Base-by-base conservation (phyloP, 2,113 vertebrate genomes). In the Hyperoodon ampullatus region DNA sequence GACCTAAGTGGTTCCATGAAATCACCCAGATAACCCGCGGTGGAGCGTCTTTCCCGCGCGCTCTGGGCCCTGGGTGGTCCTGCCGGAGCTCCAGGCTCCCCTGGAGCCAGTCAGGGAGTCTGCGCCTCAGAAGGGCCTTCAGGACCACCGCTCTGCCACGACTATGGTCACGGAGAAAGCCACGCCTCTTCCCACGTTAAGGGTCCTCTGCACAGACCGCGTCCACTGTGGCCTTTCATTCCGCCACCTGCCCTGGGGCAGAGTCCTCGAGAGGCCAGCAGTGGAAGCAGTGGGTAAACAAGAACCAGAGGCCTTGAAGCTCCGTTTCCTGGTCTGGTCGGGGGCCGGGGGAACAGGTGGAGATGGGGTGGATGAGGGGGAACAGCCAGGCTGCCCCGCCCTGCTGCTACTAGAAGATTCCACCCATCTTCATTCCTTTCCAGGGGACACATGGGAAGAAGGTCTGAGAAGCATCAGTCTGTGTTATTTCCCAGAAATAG, bases 1-100 rank as follows among this genome's bases (percentile, higher is more conserved):
- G 42, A 70, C n/a, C 9, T 5, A 8, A 23, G 58, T 0, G 44
- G 30, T 3, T 19, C 86, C 8, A 0, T 35, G 70, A 55, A 28
- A 1, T 58, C 14, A 5, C 42, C 8, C 39, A 33, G 5, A 6
- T 0, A 24, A 8, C 23, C 53, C 1, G 3, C 1, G 7, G n/a
- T 2, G 39, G 55, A 68, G 83, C 2, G 68, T 13, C 75, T 39
- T 24, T 11, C 35, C 61, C 5, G 19, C 30, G 23, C n/a, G 1
- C 68, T 8, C 55, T 0, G 61, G 35, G 24, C 66, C 71, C 35
- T 3, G 30, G 24, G 15, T 5, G 1, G 14, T 42, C 35, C 15
- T 2, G 13, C 28, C 23, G 53, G 71, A 47, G 33, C 53, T 78
- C 50, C 12, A 10, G 35, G 81, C 50, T 72, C 5, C 66, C 66